Base-by-base conservation (phyloP, 2,888 invertebrate species). In the Desoria tigrina region DNA sequence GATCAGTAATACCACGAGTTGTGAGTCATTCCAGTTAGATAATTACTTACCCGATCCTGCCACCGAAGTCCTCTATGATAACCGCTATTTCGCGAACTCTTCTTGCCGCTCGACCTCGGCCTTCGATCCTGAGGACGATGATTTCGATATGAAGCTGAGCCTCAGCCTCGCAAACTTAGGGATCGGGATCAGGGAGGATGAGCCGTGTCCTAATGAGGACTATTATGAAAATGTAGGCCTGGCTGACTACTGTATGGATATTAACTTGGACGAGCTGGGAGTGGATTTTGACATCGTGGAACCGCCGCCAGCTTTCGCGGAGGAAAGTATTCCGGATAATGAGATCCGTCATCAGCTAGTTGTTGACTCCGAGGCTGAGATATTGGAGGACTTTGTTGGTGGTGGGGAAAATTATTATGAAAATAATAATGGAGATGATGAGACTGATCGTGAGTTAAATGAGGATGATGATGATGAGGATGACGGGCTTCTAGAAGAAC, bases 1-100 rank as follows among this genome's bases (percentile, higher is more conserved):
- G 9, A 72, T 72, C 51, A 72, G 72, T 42, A 72, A 72, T 37
- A 63, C 65, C 27, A 69, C 72, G 21, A 69, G 69, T 65, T 72
- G 68, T 53, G 72, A 72, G 55, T 67, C 67, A 14, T 69, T 69
- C 53, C 63, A 65, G 51, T 64, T 61, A 11, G 68, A 71, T 45
- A 63, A 69, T 50, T 67, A 68, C 27, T 58, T 72, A 37, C 72
- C 72, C 9, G 68, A 72, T 64, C 72, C 72, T 21, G 64, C 66
- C 6, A 61, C 54, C 23, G 69, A 72, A 42, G 72, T 72, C 28
- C 42, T 68, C 21, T 72, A 68, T 58, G 69, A 66, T 32, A 66
- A 72, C 61, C 27, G 24, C 32, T 55, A 57, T 18, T 27, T 66
- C 32, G 63, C 63, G 42, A 16, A 3, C 7, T 64, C 68, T 9